Conservation (phyloP, 2,113 vertebrate genomes). For the Pyxicephalus adspersus region DNA sequence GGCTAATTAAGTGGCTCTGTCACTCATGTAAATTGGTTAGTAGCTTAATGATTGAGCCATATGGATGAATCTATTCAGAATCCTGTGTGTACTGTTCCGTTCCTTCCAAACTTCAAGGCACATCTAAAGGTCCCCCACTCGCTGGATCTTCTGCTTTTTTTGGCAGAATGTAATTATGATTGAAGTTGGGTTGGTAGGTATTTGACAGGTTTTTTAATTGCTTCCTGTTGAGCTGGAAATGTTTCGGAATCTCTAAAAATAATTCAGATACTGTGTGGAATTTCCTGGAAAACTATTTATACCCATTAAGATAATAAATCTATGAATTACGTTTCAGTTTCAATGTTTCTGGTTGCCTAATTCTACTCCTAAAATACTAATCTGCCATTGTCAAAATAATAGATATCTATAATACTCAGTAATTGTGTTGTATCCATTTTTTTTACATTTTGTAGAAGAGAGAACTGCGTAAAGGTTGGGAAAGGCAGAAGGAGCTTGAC, state of each 20-base stretch:
- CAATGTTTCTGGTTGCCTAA: too few species aligned
- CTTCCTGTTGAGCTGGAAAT: background rate
- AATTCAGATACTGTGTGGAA: too few species aligned
- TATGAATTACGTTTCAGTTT: too few species aligned
- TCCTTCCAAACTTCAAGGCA: background rate
- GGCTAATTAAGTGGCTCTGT: background rate
- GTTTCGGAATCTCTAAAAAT: background rate
- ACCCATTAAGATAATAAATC: too few species aligned
- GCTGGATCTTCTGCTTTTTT: background rate
- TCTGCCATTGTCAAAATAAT: too few species aligned
- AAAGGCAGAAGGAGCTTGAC: too few species aligned
- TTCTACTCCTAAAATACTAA: too few species aligned
- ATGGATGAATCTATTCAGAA: background rate
- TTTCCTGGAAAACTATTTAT: too few species aligned
- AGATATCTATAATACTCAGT: too few species aligned
- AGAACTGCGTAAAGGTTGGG: too few species aligned
- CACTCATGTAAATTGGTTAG: background rate
- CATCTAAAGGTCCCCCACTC: background rate
- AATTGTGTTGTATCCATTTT: too few species aligned
- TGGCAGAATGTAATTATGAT: constrained; percentile 3
- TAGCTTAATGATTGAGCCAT: background rate
- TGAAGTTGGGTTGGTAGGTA: background rate
- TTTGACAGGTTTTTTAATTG: background rate
- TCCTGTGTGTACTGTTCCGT: background rate
- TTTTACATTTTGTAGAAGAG: too few species aligned